These are phyloP conservation scores for Sebastes iracundus DNA, from an alignment of 2,797 vertebrate species.

Conservation along the genomic window DNA sequence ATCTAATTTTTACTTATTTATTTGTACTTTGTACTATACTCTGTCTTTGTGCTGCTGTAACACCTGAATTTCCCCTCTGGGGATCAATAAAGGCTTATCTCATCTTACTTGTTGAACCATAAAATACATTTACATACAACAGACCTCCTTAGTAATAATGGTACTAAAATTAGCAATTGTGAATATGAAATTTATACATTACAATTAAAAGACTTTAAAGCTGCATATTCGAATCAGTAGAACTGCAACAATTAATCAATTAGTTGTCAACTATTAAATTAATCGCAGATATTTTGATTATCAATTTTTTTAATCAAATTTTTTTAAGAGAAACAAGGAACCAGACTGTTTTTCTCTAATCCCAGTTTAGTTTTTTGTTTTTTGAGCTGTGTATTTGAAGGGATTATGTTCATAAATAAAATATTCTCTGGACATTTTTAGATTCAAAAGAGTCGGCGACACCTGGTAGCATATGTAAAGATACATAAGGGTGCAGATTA, in stretches of 20 bases:
- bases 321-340: too few relatives aligned
- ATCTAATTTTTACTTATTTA: background rate
- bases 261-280: too few relatives aligned
- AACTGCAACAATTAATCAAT: too few relatives aligned
- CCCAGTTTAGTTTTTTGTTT: background rate
- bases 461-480: background rate
- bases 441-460: background rate
- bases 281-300: too few relatives aligned
- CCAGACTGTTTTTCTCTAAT: conserved; percentile 1
- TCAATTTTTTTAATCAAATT: too few relatives aligned
- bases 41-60: too few relatives aligned
- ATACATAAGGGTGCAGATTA: too few relatives aligned
- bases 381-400: background rate
- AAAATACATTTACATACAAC: background rate
- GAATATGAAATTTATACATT: background rate
- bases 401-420: background rate
- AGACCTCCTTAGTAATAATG: background rate
- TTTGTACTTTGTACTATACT: too few relatives aligned
- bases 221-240: background rate
- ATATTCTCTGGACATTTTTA: background rate
- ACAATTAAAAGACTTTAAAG: background rate
- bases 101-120: too few relatives aligned
- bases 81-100: too few relatives aligned
- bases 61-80: too few relatives aligned
- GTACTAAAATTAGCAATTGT: background rate